Conservation (phyloP, 2,888 invertebrate genomes). For the Adineta ricciae region DNA sequence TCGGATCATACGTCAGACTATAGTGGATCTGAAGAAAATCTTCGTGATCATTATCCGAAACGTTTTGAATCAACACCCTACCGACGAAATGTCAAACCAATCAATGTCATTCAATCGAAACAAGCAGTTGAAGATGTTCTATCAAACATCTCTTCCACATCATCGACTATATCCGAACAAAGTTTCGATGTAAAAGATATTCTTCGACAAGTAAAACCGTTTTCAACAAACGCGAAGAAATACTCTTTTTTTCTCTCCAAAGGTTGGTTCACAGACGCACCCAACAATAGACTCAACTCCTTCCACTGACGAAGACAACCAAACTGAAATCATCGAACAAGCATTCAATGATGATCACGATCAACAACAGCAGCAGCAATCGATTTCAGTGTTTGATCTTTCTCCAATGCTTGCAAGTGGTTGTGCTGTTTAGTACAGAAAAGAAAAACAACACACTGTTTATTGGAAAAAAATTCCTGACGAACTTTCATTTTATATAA, state of each 20-base stretch:
- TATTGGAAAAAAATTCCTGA: too few relatives aligned
- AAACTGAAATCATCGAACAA: background rate
- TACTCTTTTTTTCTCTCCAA: too few relatives aligned
- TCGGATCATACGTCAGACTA: background rate
- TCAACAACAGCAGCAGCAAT: background rate
- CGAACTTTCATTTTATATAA: too few relatives aligned
- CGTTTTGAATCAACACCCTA: background rate
- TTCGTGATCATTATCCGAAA: background rate
- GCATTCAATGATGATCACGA: background rate
- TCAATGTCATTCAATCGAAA: background rate
- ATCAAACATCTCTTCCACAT: background rate
- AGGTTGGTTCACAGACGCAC: background rate
- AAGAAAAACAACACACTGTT: too few relatives aligned
- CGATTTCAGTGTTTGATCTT: background rate
- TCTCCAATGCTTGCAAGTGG: background rate
- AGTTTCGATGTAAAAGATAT: constrained; percentile 10
- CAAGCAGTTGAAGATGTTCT: background rate
- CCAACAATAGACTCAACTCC: background rate
- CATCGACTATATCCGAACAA: background rate
- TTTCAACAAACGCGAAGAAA: too few relatives aligned
- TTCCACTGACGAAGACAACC: background rate
- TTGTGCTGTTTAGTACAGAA: background rate
- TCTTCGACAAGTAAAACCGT: background rate
- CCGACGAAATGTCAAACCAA: background rate
- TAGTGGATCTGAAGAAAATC: background rate